phyloP scores from a whole-genome alignment of 2,888 invertebrate species.

The Agrochola macilenta region DNA sequence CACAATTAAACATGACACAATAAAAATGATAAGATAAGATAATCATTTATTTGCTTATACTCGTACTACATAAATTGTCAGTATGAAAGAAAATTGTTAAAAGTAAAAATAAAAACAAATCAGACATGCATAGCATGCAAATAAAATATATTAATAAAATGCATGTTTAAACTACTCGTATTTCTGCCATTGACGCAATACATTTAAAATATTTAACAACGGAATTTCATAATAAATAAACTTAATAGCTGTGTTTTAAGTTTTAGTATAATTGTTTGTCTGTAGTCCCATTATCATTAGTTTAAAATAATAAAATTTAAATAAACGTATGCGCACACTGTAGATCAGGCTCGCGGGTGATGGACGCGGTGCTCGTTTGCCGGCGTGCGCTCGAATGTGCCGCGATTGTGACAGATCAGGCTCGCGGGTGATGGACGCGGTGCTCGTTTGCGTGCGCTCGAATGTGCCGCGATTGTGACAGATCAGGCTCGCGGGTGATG shows the following conservation, averaged over 20 bases:
- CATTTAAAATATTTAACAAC: neutral
- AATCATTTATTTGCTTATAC: neutral
- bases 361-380: constrained; percentile 30
- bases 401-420: constrained; percentile 37
- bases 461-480: constrained; percentile 33
- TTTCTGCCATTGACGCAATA: neutral
- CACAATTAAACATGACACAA: neutral
- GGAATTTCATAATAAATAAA: neutral
- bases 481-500: constrained; percentile 38
- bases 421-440: constrained; percentile 34
- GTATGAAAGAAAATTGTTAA: too few relatives aligned
- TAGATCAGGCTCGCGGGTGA: constrained; percentile 43
- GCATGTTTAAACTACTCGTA: neutral
- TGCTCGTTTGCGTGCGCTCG: constrained; percentile 27
- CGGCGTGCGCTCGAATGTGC: constrained; percentile 26
- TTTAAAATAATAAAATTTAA: constrained; percentile 30
- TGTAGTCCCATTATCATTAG: constrained; percentile 31
- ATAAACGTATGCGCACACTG: constrained; percentile 35
- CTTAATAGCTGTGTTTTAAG: neutral
- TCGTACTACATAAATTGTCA: too few relatives aligned
- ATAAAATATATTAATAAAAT: too few relatives aligned
- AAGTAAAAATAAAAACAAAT: too few relatives aligned
- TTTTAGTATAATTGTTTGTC: neutral
- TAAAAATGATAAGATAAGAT: neutral
- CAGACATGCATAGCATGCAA: too few relatives aligned